These are phyloP conservation scores for Nesidiocoris tenuis DNA, from an alignment of 2,888 invertebrate species.

Conservation along the genomic window DNA sequence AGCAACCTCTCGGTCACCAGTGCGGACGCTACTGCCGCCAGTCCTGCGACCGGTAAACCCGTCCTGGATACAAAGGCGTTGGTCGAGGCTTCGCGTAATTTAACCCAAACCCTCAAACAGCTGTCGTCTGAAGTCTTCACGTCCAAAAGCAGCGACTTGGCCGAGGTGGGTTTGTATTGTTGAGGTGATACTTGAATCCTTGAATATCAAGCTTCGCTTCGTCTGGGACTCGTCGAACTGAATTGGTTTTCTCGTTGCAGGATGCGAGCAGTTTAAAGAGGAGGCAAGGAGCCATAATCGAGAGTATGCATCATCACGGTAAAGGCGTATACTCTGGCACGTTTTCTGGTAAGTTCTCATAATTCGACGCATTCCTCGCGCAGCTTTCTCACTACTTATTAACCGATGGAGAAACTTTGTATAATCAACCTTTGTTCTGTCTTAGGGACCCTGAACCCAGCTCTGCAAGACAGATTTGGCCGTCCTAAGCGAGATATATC, in stretches of 20 bases:
- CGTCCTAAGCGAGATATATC: constrained; percentile 90
- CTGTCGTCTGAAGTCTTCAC: constrained; percentile 86
- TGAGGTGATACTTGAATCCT: not conserved
- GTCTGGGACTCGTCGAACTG: too few relatives aligned
- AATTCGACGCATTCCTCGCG: too few relatives aligned
- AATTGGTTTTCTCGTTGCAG: constrained; percentile 48
- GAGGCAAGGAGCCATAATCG: constrained; percentile 76
- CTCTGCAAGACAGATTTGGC: constrained; percentile 86
- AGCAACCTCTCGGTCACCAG: constrained; percentile 4
- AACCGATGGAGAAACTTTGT: too few relatives aligned
- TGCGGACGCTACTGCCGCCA: not conserved
- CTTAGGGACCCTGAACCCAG: constrained; percentile 89
- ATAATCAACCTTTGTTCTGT: not conserved
- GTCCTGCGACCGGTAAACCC: constrained; percentile 36
- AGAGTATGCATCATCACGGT: constrained; percentile 90
- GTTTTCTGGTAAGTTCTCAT: constrained; percentile 68
- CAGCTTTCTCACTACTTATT: too few relatives aligned
- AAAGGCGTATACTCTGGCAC: constrained; percentile 95
- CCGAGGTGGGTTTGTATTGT: constrained; percentile 50
- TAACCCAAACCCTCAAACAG: constrained; percentile 87
- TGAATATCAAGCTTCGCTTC: too few relatives aligned
- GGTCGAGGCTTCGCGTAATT: constrained; percentile 85
- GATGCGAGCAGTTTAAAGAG: constrained; percentile 51
- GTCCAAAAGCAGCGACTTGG: constrained; percentile 52
- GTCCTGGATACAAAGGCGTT: constrained; percentile 70